Base-by-base conservation (phyloP, 2,797 vertebrate genomes). In the Amblyraja radiata region DNA sequence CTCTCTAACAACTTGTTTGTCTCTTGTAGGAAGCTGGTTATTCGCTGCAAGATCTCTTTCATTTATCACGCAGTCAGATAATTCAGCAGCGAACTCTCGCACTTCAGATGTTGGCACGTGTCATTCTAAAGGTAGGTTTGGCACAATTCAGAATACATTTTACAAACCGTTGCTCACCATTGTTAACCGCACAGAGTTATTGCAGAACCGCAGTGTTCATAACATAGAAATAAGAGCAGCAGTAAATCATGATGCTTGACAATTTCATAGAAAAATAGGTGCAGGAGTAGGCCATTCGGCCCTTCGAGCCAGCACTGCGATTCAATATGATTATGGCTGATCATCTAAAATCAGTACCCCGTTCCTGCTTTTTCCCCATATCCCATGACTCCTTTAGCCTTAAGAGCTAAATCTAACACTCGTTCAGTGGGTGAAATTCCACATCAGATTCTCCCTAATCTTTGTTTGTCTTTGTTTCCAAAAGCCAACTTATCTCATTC, bases 21-120 rank as follows among this genome's bases (percentile, higher is more conserved):
- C 71, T 76, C 71, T 92, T 92, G 0, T 95, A 99, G 99, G 97
- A 97, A 94, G 98, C 99, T 93, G 99, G 99, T 93, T 99, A 99
- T 94, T 98, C 99, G 83, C 96, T 99, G 90, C 98, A 99, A 96
- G 99, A 99, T 94, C 97, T 99, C 93, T 99, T 99, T 95, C 96
- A 98, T 94, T 96, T 99, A 94, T 98, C 97, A 93, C 98, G 98
- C 76, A 99, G 99, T 97, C 98, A 98, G 94, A 93, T 99, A 94
- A 98, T 95, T 94, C 98, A 98, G 90, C 99, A 99, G 96, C 97
- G 99, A 95, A 97, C 95, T 10, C 95, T 99, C 94, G 97, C 98
- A 13, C 96, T 99, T 93, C 96, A 97, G 93, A 98, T 98, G 93
- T 95, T 99, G 28, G 97, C 97, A 93, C 97, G 94, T 94, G 95